phyloP scores from a whole-genome alignment of 2,888 invertebrate species.

The Netelia melanura region DNA sequence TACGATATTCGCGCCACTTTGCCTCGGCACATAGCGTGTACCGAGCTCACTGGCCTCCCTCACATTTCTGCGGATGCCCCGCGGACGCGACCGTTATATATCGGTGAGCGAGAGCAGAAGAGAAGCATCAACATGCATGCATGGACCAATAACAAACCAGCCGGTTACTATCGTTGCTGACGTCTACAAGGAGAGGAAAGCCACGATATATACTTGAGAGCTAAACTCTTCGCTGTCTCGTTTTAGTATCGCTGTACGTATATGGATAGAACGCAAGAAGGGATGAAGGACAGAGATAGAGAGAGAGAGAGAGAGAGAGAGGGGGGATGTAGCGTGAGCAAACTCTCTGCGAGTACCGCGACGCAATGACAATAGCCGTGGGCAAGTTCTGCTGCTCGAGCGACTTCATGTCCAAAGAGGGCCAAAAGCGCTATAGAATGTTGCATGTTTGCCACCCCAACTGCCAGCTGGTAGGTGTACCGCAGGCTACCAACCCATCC shows the following conservation, averaged over 20 bases:
- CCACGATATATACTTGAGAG: slow-evolving; percentile 8
- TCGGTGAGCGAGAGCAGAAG: slow-evolving; percentile 1
- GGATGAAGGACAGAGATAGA: slow-evolving; percentile 37
- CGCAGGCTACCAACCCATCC: slow-evolving; percentile 27
- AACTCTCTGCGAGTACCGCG: slow-evolving; percentile 34
- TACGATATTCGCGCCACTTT: background rate
- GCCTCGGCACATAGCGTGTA: background rate
- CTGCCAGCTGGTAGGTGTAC: slow-evolving; percentile 25
- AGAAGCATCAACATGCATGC: slow-evolving; percentile 48
- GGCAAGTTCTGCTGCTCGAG: slow-evolving; percentile 69
- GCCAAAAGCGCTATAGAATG: slow-evolving; percentile 27
- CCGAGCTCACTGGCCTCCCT: slow-evolving; percentile 23
- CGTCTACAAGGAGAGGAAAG: slow-evolving; percentile 25
- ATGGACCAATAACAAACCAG: slow-evolving; percentile 49
- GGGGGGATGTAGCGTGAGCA: slow-evolving; percentile 30
- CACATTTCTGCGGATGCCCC: slow-evolving; percentile 46
- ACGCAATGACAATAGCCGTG: slow-evolving; percentile 73
- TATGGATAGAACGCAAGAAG: background rate
- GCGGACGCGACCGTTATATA: slow-evolving; percentile 21
- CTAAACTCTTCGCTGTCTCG: slow-evolving; percentile 3
- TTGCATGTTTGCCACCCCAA: slow-evolving; percentile 45
- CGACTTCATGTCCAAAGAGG: slow-evolving; percentile 49
- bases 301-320: background rate
- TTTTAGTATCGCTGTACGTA: slow-evolving; percentile 9
- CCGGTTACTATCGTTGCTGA: slow-evolving; percentile 32